Percentiles rank a stretch among this genome's conserved stretches.
Evolutionary conservation across 1,140 invertebrate genomes (phyloP).

Genomic region (Andrena cerasifolii): DNA sequence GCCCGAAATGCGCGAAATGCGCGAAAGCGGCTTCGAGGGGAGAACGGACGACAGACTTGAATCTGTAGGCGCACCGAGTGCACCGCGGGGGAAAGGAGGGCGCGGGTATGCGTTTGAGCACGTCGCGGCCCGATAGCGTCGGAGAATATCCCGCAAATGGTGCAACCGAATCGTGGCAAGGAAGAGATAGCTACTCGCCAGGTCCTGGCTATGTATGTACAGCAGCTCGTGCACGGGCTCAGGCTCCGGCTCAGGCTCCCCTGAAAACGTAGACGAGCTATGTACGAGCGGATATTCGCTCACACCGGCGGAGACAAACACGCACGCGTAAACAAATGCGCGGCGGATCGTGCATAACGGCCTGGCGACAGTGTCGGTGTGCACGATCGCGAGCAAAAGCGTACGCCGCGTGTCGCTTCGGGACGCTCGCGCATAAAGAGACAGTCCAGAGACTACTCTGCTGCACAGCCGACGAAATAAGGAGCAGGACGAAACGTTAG

Average conservation of each 20-base stretch:
- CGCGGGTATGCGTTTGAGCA: constrained; percentile 42
- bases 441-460: background rate
- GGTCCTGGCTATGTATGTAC: background rate
- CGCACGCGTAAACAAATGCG: constrained; percentile 22
- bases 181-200: constrained; percentile 47
- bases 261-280: background rate
- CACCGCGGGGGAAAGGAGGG: constrained; percentile 34
- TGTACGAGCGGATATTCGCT: background rate
- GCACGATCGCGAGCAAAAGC: background rate
- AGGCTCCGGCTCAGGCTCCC: no score
- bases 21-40: background rate
- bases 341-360: constrained; percentile 28
- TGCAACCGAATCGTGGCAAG: constrained; percentile 50
- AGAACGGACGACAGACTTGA: constrained; percentile 32
- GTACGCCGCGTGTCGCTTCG: background rate
- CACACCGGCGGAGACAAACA: background rate
- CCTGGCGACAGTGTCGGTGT: constrained; percentile 1
- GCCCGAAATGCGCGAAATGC: background rate
- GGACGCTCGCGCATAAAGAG: constrained; percentile 8
- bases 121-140: constrained; percentile 57
- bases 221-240: background rate
- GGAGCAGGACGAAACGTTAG: constrained; percentile 32
- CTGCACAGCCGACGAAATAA: constrained; percentile 29
- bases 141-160: constrained; percentile 63
- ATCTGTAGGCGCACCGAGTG: constrained; percentile 20